Evolutionary conservation across 2,888 invertebrate genomes (phyloP).

Genomic region (Villa cingulata): DNA sequence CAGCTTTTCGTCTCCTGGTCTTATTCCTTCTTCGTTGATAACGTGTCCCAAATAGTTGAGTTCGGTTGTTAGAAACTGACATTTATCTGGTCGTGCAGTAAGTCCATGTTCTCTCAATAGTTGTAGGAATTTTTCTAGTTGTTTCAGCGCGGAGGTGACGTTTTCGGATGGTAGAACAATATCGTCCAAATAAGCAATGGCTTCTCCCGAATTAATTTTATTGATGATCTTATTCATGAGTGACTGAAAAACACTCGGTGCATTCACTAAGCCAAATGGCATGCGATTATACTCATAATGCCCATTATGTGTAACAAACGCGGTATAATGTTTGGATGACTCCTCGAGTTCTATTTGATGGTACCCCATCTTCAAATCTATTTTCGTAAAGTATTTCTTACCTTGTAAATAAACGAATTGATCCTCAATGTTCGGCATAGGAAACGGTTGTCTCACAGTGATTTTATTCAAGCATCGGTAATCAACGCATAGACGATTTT

Average conservation of each 20-base stretch:
- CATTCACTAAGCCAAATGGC: too few species aligned
- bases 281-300: too few species aligned
- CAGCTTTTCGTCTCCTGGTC: too few species aligned
- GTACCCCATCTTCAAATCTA: constrained; percentile 12
- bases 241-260: too few species aligned
- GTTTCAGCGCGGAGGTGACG: background rate
- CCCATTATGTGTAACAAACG: too few species aligned
- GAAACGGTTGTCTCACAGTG: too few species aligned
- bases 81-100: constrained; percentile 11
- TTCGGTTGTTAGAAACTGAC: constrained; percentile 10
- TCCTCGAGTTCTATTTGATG: constrained; percentile 14
- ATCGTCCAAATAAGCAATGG: constrained; percentile 10
- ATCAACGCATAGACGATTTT: too few species aligned
- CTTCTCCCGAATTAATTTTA: background rate
- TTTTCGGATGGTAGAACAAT: constrained; percentile 12
- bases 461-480: too few species aligned
- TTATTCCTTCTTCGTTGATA: constrained; percentile 11
- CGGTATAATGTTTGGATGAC: constrained; percentile 9
- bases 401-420: too few species aligned
- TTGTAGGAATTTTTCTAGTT: constrained; percentile 3
- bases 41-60: constrained; percentile 11
- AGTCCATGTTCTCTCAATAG: background rate
- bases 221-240: too few species aligned
- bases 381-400: background rate
- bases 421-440: too few species aligned